Conservation (phyloP, 2,888 invertebrate genomes). For the Geophilus truncorum region DNA sequence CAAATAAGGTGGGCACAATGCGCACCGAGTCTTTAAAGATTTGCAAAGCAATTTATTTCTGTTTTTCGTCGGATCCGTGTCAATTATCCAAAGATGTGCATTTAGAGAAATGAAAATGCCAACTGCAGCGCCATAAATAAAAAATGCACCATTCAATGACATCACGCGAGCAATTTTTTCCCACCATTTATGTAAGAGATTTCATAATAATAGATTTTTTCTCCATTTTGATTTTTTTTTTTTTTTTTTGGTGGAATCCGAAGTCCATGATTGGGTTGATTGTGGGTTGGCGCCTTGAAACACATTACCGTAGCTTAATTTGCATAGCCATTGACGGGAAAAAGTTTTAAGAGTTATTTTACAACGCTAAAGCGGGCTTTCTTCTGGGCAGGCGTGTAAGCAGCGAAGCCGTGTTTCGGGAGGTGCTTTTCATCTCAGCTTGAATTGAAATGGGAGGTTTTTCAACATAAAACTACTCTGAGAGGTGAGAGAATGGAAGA, state of each 20-base stretch:
- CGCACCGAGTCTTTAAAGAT: background rate
- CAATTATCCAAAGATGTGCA: slow-evolving; percentile 17
- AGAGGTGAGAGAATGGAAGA: background rate
- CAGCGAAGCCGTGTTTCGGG: background rate
- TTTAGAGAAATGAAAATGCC: slow-evolving; percentile 24
- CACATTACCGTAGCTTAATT: background rate
- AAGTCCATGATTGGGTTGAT: background rate
- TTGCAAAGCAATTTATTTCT: background rate
- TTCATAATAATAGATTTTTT: background rate
- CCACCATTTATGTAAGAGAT: background rate
- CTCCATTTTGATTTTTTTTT: no score
- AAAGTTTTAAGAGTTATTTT: slow-evolving; percentile 23
- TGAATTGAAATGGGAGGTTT: slow-evolving; percentile 23
- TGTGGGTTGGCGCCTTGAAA: background rate
- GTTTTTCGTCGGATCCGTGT: background rate
- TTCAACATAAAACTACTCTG: slow-evolving; percentile 11
- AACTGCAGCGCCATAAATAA: slow-evolving; percentile 5
- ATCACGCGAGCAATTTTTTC: slow-evolving; percentile 9
- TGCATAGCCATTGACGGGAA: slow-evolving; percentile 10
- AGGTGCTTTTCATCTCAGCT: slow-evolving; percentile 16
- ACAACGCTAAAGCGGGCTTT: background rate
- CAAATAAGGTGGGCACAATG: background rate
- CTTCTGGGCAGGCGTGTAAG: background rate
- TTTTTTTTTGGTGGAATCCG: background rate
- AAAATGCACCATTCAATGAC: slow-evolving; percentile 1